Base-by-base conservation (phyloP, 2,888 invertebrate genomes). In the Mythimna vitellina region DNA sequence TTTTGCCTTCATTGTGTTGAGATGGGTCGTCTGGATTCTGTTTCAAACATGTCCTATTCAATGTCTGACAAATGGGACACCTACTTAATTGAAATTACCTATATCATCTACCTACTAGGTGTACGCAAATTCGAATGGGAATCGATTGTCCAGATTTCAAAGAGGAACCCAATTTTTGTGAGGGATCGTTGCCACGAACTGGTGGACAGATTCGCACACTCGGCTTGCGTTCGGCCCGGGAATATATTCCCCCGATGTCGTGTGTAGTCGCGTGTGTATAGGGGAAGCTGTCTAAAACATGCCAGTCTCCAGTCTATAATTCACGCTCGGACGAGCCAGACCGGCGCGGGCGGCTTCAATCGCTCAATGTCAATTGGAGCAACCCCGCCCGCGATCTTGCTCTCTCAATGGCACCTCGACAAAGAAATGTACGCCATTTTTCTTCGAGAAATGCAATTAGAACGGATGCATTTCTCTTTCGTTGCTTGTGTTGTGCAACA, bases 381-480 rank as follows among this genome's bases (percentile, higher is more conserved):
- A 88, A 88, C 86, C 86, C 85, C 88, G 82, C 88, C 84, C 86
- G 86, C 89, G 90, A 92, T 91, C 91, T 92, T 88, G 89, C 87
- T 86, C 86, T 87, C 88, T 89, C 91, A 88, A 89, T 90, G 89
- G 88, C 88, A 90, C 90, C 89, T 85, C 85, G 84, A 89, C 91
- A 92, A 92, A 93, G 93, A 93, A 94, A 93, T 93, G 91, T 91
- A 90, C 89, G 87, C 91, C 89, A 93, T 94, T 94, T 94, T 92
- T 94, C 94, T 92, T 89, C 80, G 86, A 88, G 92, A 92, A 93
- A 93, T 93, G 93, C 92, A 93, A 94, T 95, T 93, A 93, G 92
- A 92, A 90, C 89, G 86, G 88, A 89, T 91, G 90, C 89, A 91
- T 91, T 93, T 92, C 90, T 92, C 91, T 90, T 89, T 88, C 87